These are phyloP conservation scores for Orientallactaga bullata DNA, from an alignment of 2,113 vertebrate species.

Conservation along the genomic window DNA sequence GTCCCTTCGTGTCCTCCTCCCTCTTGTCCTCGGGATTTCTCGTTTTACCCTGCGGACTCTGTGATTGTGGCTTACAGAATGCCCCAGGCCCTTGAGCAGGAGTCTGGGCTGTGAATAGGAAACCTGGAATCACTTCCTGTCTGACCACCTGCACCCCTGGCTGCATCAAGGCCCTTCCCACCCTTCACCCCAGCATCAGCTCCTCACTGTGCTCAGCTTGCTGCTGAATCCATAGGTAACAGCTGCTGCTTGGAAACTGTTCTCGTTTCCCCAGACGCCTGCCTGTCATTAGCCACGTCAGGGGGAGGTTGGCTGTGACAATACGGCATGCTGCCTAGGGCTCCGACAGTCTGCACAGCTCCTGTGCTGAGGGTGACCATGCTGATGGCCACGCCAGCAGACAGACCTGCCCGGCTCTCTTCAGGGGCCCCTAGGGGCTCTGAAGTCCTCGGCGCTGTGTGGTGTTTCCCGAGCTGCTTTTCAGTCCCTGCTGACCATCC, in stretches of 20 bases:
- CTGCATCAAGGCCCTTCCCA: not conserved
- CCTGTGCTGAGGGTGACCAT: no score
- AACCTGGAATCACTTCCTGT: not conserved
- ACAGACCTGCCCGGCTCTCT: not conserved
- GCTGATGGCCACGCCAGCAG: not conserved
- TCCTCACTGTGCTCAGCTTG: not conserved
- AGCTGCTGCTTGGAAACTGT: not conserved
- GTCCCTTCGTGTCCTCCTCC: not conserved
- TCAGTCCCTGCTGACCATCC: not conserved
- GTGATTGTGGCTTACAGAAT: not conserved
- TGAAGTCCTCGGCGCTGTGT: accelerated
- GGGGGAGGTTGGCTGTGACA: not conserved
- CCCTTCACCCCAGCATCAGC: not conserved
- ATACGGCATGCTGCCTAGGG: accelerated
- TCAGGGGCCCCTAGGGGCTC: not conserved
- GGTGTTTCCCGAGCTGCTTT: not conserved
- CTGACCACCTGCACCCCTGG: not conserved
- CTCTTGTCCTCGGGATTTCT: not conserved
- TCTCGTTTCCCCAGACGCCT: not conserved
- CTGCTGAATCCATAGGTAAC: not conserved
- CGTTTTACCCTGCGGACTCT: not conserved
- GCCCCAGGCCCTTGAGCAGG: not conserved
- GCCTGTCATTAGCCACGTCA: not conserved
- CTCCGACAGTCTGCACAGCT: not conserved
- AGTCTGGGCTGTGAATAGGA: not conserved